Conservation (phyloP, 1,140 invertebrate genomes). For the Euura saliciscinereae region DNA sequence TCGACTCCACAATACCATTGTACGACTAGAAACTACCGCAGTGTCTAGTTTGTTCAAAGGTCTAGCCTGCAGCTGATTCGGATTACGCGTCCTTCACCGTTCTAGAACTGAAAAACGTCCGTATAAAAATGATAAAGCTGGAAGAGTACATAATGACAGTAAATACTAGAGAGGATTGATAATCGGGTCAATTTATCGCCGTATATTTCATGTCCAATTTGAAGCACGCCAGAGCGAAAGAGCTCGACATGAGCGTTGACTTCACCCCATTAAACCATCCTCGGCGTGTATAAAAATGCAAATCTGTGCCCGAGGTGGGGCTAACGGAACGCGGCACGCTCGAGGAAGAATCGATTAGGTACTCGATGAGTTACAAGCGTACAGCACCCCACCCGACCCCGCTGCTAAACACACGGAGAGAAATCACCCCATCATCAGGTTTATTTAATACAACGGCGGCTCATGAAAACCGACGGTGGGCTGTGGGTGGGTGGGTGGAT, state of each 20-base stretch:
- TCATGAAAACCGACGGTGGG: constrained; percentile 18
- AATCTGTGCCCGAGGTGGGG: background rate
- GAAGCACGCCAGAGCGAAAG: background rate
- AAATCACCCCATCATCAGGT: constrained; percentile 46
- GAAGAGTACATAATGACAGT: no score
- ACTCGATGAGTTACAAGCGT: constrained; percentile 22
- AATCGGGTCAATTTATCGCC: no score
- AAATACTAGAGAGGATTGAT: no score
- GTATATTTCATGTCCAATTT: constrained; percentile 22
- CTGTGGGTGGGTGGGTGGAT: constrained; percentile 21
- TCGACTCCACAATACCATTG: constrained; percentile 39
- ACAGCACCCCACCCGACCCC: background rate
- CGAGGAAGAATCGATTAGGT: constrained; percentile 22
- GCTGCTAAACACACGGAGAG: constrained; percentile 24
- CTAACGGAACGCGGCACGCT: background rate
- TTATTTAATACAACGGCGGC: constrained; percentile 37
- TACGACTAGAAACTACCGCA: constrained; percentile 32
- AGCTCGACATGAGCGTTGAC: background rate
- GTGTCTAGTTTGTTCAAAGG: constrained; percentile 41
- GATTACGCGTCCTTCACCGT: constrained; percentile 24
- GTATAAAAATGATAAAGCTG: no score
- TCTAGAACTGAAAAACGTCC: no score
- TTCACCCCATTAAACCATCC: background rate
- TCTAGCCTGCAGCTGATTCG: constrained; percentile 52
- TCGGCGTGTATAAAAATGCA: background rate